Percentiles rank a stretch among this genome's conserved stretches.
phyloP scores from a whole-genome alignment of 1,140 invertebrate genomes.

The Pteromalus puparum region DNA sequence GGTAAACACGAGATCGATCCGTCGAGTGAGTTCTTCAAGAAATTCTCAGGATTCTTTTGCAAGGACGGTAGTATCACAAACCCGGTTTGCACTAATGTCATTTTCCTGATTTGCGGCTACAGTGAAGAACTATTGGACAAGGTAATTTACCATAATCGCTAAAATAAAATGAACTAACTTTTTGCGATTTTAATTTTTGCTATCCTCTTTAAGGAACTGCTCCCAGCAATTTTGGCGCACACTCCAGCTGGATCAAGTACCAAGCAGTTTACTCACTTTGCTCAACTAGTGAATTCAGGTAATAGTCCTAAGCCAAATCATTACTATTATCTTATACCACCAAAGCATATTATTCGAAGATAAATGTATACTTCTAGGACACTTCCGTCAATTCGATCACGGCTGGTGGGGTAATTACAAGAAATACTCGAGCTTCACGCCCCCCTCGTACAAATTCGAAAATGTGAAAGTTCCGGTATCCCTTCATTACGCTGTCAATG shows the following conservation, averaged over 20 bases:
- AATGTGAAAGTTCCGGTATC: neutral
- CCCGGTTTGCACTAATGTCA: conserved; percentile 76
- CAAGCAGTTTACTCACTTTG: conserved; percentile 81
- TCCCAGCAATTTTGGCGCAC: conserved; percentile 81
- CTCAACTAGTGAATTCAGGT: conserved; percentile 76
- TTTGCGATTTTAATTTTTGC: neutral
- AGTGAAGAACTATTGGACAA: conserved; percentile 71
- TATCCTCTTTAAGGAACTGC: conserved; percentile 65
- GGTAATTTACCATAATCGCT: conserved; percentile 53
- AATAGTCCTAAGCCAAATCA: conserved; percentile 39
- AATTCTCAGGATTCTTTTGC: conserved; percentile 74
- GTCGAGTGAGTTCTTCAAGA: conserved; percentile 68
- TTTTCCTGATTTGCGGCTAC: conserved; percentile 78
- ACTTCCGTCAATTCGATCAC: conserved; percentile 23
- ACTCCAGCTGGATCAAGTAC: conserved; percentile 84
- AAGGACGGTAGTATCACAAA: conserved; percentile 72
- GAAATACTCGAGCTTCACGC: neutral
- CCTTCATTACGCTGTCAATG: conserved; percentile 17
- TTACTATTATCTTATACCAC: neutral
- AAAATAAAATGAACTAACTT: neutral
- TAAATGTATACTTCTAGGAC: neutral
- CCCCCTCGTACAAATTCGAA: conserved; percentile 9
- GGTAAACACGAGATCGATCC: conserved; percentile 78
- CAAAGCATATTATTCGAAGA: neutral
- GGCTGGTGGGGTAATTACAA: neutral